Evolutionary conservation across 2,113 vertebrate genomes (phyloP).

Genomic region (Acanthisitta chloris): DNA sequence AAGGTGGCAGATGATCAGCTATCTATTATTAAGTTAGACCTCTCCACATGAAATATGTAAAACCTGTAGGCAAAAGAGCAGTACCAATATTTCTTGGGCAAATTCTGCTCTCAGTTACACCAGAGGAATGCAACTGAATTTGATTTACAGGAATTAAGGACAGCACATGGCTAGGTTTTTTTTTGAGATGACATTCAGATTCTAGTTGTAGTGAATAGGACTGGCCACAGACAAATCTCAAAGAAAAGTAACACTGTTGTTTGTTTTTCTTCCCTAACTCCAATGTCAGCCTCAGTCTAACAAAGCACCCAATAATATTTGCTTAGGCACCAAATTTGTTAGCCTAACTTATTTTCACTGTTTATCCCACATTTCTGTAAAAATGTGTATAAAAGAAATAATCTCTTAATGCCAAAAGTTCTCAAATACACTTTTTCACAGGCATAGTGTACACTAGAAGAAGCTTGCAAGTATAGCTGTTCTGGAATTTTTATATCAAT

Average conservation of each 20-base stretch:
- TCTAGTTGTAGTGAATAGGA: neutral
- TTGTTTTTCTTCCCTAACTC: constrained; percentile 28
- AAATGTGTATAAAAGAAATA: neutral
- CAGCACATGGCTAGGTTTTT: neutral
- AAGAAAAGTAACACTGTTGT: neutral
- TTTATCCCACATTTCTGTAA: constrained; percentile 29
- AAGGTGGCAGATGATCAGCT: neutral
- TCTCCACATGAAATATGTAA: neutral
- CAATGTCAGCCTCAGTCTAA: constrained; percentile 1
- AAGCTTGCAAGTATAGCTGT: neutral
- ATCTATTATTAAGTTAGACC: neutral
- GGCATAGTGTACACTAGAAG: neutral
- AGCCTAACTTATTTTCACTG: constrained; percentile 36
- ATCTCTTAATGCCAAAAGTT: neutral
- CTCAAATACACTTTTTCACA: constrained; percentile 13
- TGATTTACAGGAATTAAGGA: neutral
- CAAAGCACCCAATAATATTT: constrained; percentile 35
- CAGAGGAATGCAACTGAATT: neutral
- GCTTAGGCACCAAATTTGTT: constrained; percentile 23
- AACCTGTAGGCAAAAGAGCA: neutral
- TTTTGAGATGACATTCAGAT: neutral
- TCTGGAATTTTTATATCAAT: constrained; percentile 51
- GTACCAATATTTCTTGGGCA: neutral
- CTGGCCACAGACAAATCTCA: neutral
- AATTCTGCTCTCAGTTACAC: constrained; percentile 7